Evolutionary conservation across 1,140 invertebrate genomes (phyloP).

Genomic region (Tetramorium parvispinum): DNA sequence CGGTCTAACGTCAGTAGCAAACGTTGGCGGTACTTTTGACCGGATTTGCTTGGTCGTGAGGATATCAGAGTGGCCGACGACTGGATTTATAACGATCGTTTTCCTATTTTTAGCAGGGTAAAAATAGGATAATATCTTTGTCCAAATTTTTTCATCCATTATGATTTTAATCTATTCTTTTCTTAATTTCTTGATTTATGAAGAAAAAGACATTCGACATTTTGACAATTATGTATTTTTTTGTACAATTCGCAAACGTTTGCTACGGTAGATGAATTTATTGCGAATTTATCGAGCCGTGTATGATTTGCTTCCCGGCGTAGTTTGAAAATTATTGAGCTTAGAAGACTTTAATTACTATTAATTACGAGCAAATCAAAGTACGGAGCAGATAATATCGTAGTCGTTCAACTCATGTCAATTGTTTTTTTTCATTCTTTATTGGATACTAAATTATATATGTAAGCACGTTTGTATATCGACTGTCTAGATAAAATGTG

Average conservation of each 20-base stretch:
- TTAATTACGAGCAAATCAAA: conserved; percentile 19
- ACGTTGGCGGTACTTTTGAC: conserved; percentile 64
- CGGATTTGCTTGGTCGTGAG: neutral
- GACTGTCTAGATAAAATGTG: neutral
- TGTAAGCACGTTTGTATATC: neutral
- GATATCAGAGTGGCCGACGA: conserved; percentile 2
- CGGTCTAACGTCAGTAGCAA: conserved; percentile 59
- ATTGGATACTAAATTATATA: conserved; percentile 11
- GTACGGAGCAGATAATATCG: conserved; percentile 3
- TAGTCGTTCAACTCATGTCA: neutral
- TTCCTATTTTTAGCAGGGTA: neutral
- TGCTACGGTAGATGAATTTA: neutral
- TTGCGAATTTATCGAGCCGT: conserved; percentile 46
- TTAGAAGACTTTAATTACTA: neutral
- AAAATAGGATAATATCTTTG: neutral
- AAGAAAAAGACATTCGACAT: neutral
- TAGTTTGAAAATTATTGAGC: conserved; percentile 33
- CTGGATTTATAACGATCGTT: conserved; percentile 21
- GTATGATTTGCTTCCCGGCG: neutral
- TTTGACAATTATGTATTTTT: neutral
- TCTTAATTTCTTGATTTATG: neutral
- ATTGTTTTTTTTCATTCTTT: conserved; percentile 23
- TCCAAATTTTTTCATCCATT: neutral
- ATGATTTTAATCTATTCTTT: neutral
- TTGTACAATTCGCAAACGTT: neutral